These are phyloP conservation scores for Cariama cristata DNA, from an alignment of 2,113 vertebrate species.

Conservation along the genomic window DNA sequence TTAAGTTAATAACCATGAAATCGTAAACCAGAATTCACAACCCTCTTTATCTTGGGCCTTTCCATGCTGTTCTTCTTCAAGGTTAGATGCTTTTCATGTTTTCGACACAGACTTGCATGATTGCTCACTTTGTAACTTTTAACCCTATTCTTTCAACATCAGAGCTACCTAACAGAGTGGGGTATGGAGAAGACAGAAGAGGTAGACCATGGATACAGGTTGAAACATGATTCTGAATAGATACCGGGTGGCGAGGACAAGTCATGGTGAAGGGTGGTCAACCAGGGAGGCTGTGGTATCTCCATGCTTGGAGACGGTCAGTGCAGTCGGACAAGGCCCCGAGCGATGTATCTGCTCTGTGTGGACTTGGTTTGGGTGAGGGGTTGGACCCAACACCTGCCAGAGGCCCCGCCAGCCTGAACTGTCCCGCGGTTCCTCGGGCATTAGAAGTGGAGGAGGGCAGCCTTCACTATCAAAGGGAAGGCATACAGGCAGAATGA, in stretches of 20 bases:
- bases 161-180: accelerated
- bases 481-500: neutral
- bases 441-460: neutral
- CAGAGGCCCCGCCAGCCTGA: neutral
- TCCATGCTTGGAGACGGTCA: neutral
- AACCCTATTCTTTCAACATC: too few relatives aligned
- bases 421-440: neutral
- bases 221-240: neutral
- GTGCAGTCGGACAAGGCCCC: neutral
- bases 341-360: neutral
- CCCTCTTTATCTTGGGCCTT: too few relatives aligned
- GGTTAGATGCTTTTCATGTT: too few relatives aligned
- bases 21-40: too few relatives aligned
- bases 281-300: neutral
- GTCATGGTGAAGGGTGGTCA: neutral
- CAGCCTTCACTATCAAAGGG: neutral
- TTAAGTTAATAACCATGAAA: too few relatives aligned
- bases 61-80: too few relatives aligned
- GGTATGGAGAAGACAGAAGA: too few relatives aligned
- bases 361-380: too few relatives aligned
- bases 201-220: accelerated
- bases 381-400: neutral
- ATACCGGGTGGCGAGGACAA: accelerated
- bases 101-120: too few relatives aligned
- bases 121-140: too few relatives aligned